A percentile compares a stretch with the other conserved stretches of the same genome.
Evolutionary conservation across 2,797 vertebrate genomes (phyloP).

Genomic region (Girardinus metallicus): DNA sequence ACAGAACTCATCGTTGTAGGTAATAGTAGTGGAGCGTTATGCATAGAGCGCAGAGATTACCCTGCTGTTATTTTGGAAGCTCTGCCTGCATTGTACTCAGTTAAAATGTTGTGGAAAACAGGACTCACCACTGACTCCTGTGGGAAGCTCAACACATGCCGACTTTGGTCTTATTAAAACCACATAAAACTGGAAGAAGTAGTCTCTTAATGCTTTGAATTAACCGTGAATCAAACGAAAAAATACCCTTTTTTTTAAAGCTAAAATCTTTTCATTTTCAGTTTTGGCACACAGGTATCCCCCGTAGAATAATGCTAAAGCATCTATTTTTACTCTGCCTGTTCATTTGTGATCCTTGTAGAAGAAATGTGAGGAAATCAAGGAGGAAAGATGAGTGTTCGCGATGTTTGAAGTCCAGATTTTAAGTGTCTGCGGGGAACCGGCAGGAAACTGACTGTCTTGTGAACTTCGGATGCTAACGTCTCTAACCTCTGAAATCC

Average conservation of each 20-base stretch:
- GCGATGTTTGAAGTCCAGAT: constrained; percentile 32
- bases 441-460: constrained; percentile 40
- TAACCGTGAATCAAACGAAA: background rate
- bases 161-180: background rate
- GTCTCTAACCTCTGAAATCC: background rate
- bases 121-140: background rate
- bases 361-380: background rate
- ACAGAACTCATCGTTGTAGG: background rate
- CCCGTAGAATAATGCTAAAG: background rate
- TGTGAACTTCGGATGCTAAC: constrained; percentile 30
- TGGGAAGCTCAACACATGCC: background rate
- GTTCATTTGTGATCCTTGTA: background rate
- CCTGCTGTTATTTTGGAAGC: background rate
- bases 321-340: background rate
- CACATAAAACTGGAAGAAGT: background rate
- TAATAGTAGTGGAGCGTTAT: background rate
- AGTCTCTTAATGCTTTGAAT: background rate
- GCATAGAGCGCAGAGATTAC: background rate
- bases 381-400: constrained; percentile 15
- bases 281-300: background rate
- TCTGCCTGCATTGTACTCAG: background rate
- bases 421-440: constrained; percentile 21
- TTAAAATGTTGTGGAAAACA: background rate
- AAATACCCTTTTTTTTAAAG: background rate
- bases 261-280: background rate